Conservation (phyloP, 1,140 invertebrate genomes). For the Neelides sp. region DNA sequence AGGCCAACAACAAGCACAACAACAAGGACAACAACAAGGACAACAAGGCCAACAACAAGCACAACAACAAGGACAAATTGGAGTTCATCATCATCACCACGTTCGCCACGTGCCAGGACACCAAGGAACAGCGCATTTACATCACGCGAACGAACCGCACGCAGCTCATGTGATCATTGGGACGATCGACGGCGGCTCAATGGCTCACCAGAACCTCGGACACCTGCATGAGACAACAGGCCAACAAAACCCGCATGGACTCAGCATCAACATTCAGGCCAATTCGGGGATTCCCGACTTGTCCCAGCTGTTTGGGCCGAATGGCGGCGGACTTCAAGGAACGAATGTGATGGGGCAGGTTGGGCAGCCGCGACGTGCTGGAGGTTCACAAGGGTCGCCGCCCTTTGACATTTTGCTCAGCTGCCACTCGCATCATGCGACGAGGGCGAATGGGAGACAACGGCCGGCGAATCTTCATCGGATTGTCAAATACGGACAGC, state of each 20-base stretch:
- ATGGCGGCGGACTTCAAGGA: background rate
- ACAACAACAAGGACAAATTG: background rate
- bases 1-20: slow-evolving; percentile 5
- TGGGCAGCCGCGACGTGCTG: background rate
- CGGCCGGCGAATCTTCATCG: slow-evolving; percentile 9
- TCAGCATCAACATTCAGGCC: slow-evolving; percentile 19
- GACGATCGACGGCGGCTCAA: background rate
- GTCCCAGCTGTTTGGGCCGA: slow-evolving; percentile 7
- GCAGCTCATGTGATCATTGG: background rate
- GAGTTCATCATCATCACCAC: background rate
- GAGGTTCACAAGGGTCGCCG: background rate
- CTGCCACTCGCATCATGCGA: slow-evolving; percentile 22
- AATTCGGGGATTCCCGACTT: slow-evolving; percentile 17
- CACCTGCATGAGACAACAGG: background rate
- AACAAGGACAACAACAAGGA: background rate
- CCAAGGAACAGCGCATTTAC: background rate
- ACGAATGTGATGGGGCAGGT: background rate
- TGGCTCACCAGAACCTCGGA: background rate
- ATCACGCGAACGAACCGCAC: background rate
- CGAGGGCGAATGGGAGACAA: background rate
- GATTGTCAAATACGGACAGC: background rate
- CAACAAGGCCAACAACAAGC: slow-evolving; percentile 18
- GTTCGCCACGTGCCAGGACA: background rate
- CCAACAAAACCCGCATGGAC: background rate
- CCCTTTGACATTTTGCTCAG: slow-evolving; percentile 8